Base-by-base conservation (phyloP, 2,888 invertebrate species). In the Ormyrus pomaceus region DNA sequence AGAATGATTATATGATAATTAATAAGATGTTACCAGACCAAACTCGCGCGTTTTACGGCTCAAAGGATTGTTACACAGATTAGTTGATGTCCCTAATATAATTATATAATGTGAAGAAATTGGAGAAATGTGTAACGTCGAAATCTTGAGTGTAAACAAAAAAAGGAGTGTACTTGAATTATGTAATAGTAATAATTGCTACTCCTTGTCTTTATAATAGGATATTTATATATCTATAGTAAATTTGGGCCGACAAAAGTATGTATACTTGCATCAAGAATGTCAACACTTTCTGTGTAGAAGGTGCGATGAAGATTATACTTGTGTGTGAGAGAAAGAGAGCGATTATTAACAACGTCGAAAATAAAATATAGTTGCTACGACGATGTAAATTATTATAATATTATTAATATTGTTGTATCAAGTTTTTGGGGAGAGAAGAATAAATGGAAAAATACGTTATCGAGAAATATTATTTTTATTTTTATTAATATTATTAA, bases 351-450 rank as follows among this genome's bases (percentile, higher is more conserved):
- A 87, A 87, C 83, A 85, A 87, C 87, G 88, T 88, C 87, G 85
- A 87, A 84, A 84, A 83, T 83, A 83, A 83, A 79, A 84, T 86
- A 88, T 89, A 89, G 89, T 89, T 89, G 88, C 87, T 87, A 89
- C 86, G 88, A 88, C 88, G 90, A 89, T 87, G 89, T 89, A 90
- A 89, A 89, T 90, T 90, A 90, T 88, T 87, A 88, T 89, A 88
- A 81, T 72, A 59, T 76, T 72, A 82, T 78, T 75, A 80, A 80
- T 78, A 80, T 70, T 82, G 80, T 80, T 78, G 80, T 82, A 80
- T 76, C 73, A 85, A 89, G 79, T 87, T 86, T 86, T 89, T 86
- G 86, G 87, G 87, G 86, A 81, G 84, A 84, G 84, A 87, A 85
- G 86, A 87, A 85, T 82, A 84, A 86, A 84, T 66, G 73, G 70